Percentiles rank a stretch among this genome's conserved stretches.
phyloP scores from a whole-genome alignment of 2,113 vertebrate species.

The Fulmarus glacialis region DNA sequence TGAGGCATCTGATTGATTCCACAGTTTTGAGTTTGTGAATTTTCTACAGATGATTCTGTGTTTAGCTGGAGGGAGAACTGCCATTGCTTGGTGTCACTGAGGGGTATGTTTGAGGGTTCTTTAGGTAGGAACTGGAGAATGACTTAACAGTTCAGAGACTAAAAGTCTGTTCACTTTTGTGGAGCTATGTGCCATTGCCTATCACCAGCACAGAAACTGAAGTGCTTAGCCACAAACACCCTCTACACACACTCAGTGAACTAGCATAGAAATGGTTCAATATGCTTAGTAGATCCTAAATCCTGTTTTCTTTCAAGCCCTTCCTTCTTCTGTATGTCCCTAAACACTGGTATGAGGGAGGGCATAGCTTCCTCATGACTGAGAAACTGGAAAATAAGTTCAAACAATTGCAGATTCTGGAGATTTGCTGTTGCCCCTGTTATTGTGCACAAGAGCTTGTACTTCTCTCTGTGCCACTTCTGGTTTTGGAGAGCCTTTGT shows the following conservation, averaged over 20 bases:
- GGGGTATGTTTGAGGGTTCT: background rate
- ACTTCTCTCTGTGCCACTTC: background rate
- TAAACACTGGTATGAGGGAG: background rate
- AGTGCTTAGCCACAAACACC: background rate
- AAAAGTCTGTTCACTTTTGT: background rate
- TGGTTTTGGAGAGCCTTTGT: background rate
- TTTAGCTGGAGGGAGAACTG: background rate
- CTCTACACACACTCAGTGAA: background rate
- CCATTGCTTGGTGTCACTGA: background rate
- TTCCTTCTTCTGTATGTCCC: background rate
- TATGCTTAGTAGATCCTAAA: background rate
- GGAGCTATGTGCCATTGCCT: background rate
- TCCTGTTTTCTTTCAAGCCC: background rate
- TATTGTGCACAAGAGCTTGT: background rate
- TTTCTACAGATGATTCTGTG: background rate
- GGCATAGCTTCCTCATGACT: background rate
- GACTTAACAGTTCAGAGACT: background rate
- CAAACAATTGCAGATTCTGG: background rate
- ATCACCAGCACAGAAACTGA: background rate
- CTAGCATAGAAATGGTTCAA: background rate
- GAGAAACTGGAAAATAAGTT: background rate
- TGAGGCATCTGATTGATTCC: background rate
- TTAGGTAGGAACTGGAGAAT: background rate
- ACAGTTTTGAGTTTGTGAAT: background rate
- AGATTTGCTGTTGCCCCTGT: background rate